Conservation (phyloP, 2,113 vertebrate species). For the Dipodomys merriami region DNA sequence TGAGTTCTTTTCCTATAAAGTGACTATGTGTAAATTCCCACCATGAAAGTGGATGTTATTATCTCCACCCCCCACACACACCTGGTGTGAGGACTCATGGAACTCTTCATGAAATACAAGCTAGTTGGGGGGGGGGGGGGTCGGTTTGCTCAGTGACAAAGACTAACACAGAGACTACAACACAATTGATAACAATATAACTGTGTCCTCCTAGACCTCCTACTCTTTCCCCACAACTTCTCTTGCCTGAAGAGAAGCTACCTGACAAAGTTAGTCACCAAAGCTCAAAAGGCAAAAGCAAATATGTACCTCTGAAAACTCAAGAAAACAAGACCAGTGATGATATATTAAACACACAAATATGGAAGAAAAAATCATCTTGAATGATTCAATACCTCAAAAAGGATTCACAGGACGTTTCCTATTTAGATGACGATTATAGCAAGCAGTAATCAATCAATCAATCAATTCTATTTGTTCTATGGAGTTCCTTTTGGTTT, state of each 20-base stretch:
- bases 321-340: neutral
- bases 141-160: neutral
- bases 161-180: neutral
- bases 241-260: neutral
- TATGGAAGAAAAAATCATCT: neutral
- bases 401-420: neutral
- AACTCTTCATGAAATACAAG: neutral
- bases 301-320: neutral
- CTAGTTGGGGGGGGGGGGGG: no score
- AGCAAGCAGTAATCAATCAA: neutral
- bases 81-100: neutral
- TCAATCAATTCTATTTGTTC: neutral
- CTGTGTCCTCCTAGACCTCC: no score
- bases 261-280: neutral
- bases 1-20: neutral
- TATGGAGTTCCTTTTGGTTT: neutral
- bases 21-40: neutral
- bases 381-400: neutral
- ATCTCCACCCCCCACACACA: neutral
- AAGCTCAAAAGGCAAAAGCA: conserved; percentile 28
- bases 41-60: neutral
- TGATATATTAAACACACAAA: neutral
- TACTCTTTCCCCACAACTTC: neutral
- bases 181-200: rapidly evolving
- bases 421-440: neutral